These are phyloP conservation scores for Athene noctua DNA, from an alignment of 2,113 vertebrate genomes.

Conservation along the genomic window DNA sequence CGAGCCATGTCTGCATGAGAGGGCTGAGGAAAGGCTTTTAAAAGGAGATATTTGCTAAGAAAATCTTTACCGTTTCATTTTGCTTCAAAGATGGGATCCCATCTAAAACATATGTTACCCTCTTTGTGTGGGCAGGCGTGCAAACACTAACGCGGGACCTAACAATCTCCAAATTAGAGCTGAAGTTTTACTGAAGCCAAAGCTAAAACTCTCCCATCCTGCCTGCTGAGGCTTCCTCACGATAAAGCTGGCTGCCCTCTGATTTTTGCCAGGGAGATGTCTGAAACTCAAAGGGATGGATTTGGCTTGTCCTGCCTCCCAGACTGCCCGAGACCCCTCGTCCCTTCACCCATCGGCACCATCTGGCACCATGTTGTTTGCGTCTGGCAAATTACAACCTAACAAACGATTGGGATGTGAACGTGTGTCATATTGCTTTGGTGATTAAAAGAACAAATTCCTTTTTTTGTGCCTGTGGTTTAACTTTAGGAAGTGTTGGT, in stretches of 20 bases:
- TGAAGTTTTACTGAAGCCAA: background rate
- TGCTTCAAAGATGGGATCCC: background rate
- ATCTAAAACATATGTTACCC: background rate
- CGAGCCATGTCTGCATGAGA: background rate
- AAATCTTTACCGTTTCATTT: background rate
- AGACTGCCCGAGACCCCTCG: background rate
- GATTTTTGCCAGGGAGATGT: background rate
- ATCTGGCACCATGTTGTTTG: rapidly evolving
- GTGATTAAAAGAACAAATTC: background rate
- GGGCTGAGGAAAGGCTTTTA: background rate
- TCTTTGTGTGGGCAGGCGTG: background rate
- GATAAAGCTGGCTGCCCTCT: background rate
- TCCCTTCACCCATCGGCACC: background rate
- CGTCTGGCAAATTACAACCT: too few species aligned
- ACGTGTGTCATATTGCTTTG: rapidly evolving
- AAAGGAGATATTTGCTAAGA: background rate
- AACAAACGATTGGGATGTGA: rapidly evolving
- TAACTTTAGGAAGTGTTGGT: background rate
- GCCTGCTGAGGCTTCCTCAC: background rate
- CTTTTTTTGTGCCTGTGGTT: background rate
- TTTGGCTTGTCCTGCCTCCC: background rate
- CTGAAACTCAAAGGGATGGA: background rate
- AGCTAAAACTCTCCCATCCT: background rate
- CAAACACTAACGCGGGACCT: background rate
- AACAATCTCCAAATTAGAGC: background rate